These are phyloP conservation scores for Gisinianus flammeolus DNA, from an alignment of 2,888 invertebrate genomes.

Conservation along the genomic window DNA sequence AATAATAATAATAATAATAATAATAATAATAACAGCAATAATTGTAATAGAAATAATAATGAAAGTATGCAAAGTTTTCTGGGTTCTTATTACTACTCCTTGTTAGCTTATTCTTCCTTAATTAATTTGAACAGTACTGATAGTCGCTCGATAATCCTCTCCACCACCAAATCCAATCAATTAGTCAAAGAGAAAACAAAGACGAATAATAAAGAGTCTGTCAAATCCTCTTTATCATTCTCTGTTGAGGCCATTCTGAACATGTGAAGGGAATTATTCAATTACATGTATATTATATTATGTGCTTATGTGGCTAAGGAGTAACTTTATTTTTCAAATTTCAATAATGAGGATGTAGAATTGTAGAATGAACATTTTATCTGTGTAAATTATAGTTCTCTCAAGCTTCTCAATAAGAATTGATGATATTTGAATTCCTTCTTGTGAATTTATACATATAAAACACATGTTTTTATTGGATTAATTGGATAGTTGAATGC, in stretches of 20 bases:
- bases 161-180: slow-evolving; percentile 9
- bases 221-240: slow-evolving; percentile 65
- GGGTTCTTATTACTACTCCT: slow-evolving; percentile 52
- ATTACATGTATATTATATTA: neutral
- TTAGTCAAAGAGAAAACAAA: neutral
- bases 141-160: neutral
- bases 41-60: slow-evolving; percentile 8
- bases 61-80: slow-evolving; percentile 38
- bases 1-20: slow-evolving; percentile 9
- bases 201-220: neutral
- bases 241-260: slow-evolving; percentile 72
- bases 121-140: slow-evolving; percentile 11
- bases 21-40: neutral
- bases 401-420: no score
- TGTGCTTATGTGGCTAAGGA: neutral
- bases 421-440: no score
- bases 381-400: no score
- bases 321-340: no score
- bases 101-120: slow-evolving; percentile 50
- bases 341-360: no score
- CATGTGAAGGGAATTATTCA: slow-evolving; percentile 31
- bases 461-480: no score
- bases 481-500: no score
- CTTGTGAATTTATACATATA: no score
- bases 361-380: no score